A percentile compares a stretch with the other conserved stretches of the same genome.
These are phyloP conservation scores for Okamejei kenojei DNA, from an alignment of 2,797 vertebrate genomes.

Conservation along the genomic window DNA sequence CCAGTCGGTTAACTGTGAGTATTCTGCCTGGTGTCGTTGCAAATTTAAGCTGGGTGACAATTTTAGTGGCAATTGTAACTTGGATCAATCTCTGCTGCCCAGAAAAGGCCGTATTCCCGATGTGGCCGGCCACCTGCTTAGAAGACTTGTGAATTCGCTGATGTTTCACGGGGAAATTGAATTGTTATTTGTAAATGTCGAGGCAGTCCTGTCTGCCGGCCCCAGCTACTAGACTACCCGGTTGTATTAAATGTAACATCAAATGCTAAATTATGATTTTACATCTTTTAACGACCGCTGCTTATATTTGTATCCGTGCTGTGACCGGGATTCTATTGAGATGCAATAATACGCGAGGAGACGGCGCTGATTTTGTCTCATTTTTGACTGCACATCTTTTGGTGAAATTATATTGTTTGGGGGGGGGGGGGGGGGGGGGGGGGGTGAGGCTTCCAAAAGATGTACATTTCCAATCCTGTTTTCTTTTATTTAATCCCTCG, in stretches of 20 bases:
- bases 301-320: neutral
- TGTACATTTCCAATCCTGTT: neutral
- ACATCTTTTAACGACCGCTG: neutral
- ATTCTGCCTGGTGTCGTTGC: conserved; percentile 41
- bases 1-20: conserved; percentile 90
- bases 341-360: neutral
- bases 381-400: neutral
- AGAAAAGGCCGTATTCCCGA: neutral
- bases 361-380: neutral
- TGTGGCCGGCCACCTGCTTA: neutral
- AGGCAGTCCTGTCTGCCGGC: neutral
- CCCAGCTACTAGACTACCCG: no score
- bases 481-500: neutral
- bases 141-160: conserved; percentile 56
- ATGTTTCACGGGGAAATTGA: conserved; percentile 53
- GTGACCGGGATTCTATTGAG: neutral
- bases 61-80: conserved; percentile 22
- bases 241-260: neutral
- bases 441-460: neutral
- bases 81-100: neutral
- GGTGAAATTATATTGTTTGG: neutral
- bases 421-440: no score
- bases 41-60: neutral
- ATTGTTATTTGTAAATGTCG: conserved; percentile 58
- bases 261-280: neutral